Evolutionary conservation across 30 jellyfish, hydroid and myxozoan species (phyloP).

Genomic region (Aurelia sp.): DNA sequence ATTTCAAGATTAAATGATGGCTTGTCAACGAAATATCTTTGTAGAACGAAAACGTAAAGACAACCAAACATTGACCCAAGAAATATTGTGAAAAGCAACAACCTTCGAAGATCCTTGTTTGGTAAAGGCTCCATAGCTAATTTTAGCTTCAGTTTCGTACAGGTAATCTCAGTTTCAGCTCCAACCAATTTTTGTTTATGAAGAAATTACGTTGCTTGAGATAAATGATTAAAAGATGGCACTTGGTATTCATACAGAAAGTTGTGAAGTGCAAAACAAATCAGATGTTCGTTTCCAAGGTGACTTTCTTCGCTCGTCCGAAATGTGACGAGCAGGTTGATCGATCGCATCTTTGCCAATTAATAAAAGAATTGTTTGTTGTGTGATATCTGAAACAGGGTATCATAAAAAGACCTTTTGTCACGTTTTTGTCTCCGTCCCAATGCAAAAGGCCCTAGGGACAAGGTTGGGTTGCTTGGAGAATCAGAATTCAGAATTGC

Average conservation of each 20-base stretch:
- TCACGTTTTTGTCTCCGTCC: too few relatives aligned
- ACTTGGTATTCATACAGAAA: too few relatives aligned
- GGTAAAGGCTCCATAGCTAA: conserved; percentile 32
- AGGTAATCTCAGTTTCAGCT: not conserved
- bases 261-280: not conserved
- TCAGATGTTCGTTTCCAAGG: conserved; percentile 2
- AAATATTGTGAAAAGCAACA: conserved; percentile 25
- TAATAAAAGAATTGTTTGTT: too few relatives aligned
- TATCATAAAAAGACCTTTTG: too few relatives aligned
- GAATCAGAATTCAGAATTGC: too few relatives aligned
- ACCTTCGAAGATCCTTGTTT: conserved; percentile 28
- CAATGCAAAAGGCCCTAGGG: too few relatives aligned
- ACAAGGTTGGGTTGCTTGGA: too few relatives aligned
- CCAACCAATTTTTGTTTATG: too few relatives aligned
- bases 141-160: not conserved
- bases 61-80: conserved; percentile 37
- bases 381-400: too few relatives aligned
- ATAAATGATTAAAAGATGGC: too few relatives aligned
- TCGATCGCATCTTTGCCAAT: too few relatives aligned
- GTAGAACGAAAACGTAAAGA: conserved; percentile 22
- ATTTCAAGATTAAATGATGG: conserved; percentile 29
- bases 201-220: too few relatives aligned
- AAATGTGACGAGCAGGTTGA: not conserved
- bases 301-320: not conserved
- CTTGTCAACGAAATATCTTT: not conserved